Evolutionary conservation across 1,140 invertebrate genomes (phyloP).

Genomic region (Archivesica marissinica): DNA sequence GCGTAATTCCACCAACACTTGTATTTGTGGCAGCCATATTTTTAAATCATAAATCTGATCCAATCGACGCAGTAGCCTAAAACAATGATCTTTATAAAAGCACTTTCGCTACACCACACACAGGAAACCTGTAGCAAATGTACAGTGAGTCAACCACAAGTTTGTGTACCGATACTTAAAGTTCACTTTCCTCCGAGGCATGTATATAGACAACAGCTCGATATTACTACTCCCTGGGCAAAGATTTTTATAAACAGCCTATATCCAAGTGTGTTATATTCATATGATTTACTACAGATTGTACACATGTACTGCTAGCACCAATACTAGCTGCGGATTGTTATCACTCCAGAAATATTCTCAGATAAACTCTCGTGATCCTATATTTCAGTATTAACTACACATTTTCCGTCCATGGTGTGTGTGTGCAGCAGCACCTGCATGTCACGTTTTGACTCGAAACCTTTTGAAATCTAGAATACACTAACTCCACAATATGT

Average conservation of each 20-base stretch:
- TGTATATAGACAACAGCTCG: background rate
- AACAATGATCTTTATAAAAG: background rate
- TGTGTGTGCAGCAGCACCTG: background rate
- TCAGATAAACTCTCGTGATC: background rate
- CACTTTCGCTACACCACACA: background rate
- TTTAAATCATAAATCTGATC: background rate
- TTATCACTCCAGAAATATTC: background rate
- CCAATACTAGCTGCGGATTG: background rate
- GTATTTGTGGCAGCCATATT: slow-evolving; percentile 22
- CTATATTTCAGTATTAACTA: slow-evolving; percentile 21
- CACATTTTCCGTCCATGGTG: slow-evolving; percentile 5
- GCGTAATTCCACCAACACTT: slow-evolving; percentile 27
- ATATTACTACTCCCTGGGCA: background rate
- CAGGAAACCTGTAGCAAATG: slow-evolving; percentile 5
- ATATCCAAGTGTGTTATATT: slow-evolving; percentile 18
- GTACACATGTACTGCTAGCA: background rate
- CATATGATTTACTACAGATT: background rate
- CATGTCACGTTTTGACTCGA: background rate
- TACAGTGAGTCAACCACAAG: slow-evolving; percentile 19
- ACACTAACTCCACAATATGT: no score
- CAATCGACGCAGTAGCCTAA: background rate
- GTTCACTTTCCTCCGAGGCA: background rate
- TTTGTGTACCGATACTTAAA: background rate
- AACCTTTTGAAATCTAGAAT: background rate
- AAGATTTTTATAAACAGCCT: slow-evolving; percentile 12